Evolutionary conservation across 2,797 vertebrate species (phyloP), one percentile per base, ranked within the genome.

Genomic region (Hylomyscus alleni): DNA sequence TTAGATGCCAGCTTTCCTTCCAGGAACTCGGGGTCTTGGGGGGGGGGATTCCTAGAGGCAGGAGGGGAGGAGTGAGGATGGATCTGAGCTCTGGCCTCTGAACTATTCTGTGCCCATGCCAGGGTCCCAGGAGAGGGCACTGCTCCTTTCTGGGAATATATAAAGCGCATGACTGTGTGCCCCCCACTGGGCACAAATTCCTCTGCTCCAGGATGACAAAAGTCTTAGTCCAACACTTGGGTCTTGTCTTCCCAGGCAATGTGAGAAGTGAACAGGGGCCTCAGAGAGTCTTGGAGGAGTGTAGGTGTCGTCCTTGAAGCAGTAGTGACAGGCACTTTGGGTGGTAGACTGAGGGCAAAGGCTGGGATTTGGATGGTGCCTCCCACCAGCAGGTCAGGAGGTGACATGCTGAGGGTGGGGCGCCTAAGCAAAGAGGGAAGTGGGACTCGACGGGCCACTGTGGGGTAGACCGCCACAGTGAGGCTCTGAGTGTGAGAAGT

Each of bases 181-280:
- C 40, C 50, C 40, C 37, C 4, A 29, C 72, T 44, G 37, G 60
- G n/a, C 40, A 56, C 37, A 47, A n/a, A 15, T 31, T 11, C 58
- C 78, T 31, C 34, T 44, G 47, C 6, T 31, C 19, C 29, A 44
- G 29, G 12, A 24, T 37, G 4, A 29, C 47, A 54, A 3, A 0
- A 3, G 22, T 12, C 60, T 12, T 50, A 29, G 34, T 29, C 22
- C 44, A 80, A 19, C 13, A 11, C 3, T 34, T 44, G 34, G 40
- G 3, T 12, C 29, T 19, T 4, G 0, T 24, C 47, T 54, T 17
- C 34, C 60, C 0, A 17, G 15, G 24, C 67, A 14, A 13, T 0
- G 47, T 78, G 60, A 50, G 40, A 29, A 1, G 12, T 12, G 44
- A 29, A 3, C n/a, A 0, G 0, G 8, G 37, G 20, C 0, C 62